Base-by-base conservation (phyloP, 1,140 invertebrate genomes). In the Pseudoatta argentina region DNA sequence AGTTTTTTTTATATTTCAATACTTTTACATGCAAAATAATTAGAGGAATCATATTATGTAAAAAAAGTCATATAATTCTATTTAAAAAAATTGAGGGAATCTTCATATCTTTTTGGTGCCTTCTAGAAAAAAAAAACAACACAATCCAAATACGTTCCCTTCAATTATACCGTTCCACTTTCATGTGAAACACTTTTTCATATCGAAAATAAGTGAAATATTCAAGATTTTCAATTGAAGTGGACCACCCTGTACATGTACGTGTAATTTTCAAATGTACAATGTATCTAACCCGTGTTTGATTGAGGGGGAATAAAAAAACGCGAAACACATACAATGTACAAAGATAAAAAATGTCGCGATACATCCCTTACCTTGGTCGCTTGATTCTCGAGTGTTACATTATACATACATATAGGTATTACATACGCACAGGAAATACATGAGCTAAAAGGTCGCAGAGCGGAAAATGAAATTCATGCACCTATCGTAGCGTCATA, bases 381-480 rank as follows among this genome's bases (percentile, higher is more conserved):
- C 53, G 30, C 34, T 14, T 24, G 27, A 12, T 51, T 53, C 27
- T 61, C 66, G 16, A 34, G 61, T 53, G 63, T 39, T 51, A 57
- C 18, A 4, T 53, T 34, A 7, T 34, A n/a, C 27, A 53, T 34
- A 5, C 27, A 55, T 53, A 73, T 30, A 12, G 30, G 30, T 53
- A 27, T 53, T 51, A 53, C 10, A 55, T 34, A n/a, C 30, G 4
- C 18, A 21, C 44, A 21, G 61, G 61, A 14, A 21, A n/a, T 30
- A 21, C 34, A 5, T 14, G 39, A 59, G 48, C 39, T 39, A n/a
- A 79, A 75, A 88, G 44, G 73, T 51, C 34, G 66, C 57, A 64
- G 66, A 30, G 24, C 69, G 73, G 72, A 71, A 66, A 78, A 85
- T 77, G 69, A 78, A 78, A 88, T 69, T 75, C 79, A 34, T 39